phyloP scores from a whole-genome alignment of 2,113 vertebrate species.

The Nettapus auritus region DNA sequence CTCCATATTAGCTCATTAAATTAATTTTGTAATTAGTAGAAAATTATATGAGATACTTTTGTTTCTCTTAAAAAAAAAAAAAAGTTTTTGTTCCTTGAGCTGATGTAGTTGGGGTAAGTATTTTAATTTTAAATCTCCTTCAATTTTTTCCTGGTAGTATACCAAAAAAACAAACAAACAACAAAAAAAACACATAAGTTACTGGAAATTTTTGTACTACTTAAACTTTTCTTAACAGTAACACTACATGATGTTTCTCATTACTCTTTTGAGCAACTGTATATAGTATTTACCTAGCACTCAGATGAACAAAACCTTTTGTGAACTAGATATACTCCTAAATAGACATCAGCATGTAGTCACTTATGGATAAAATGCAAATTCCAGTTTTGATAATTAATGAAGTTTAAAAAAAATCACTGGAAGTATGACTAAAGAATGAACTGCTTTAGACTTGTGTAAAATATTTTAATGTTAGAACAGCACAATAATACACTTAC shows the following conservation, averaged over 20 bases:
- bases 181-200: slow-evolving; percentile 43
- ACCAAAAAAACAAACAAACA: too few species aligned
- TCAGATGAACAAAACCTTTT: slow-evolving; percentile 44
- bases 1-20: slow-evolving; percentile 67
- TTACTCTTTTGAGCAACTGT: slow-evolving; percentile 49
- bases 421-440: neutral
- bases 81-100: slow-evolving; percentile 23
- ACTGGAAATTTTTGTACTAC: slow-evolving; percentile 43
- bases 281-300: slow-evolving; percentile 44
- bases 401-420: neutral
- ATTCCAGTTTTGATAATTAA: slow-evolving; percentile 48
- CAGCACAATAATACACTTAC: slow-evolving; percentile 1
- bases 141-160: slow-evolving; percentile 13
- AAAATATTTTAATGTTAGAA: slow-evolving; percentile 40
- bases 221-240: slow-evolving; percentile 44
- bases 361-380: neutral
- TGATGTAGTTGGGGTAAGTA: neutral
- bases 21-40: slow-evolving; percentile 65
- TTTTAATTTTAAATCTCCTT: neutral
- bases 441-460: neutral
- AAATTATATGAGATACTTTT: slow-evolving; percentile 38
- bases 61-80: slow-evolving; percentile 17
- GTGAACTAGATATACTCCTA: slow-evolving; percentile 55
- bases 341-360: neutral
- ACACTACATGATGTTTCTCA: slow-evolving; percentile 36